Conservation (phyloP, 2,888 invertebrate genomes). For the Lamellibrachia columna region DNA sequence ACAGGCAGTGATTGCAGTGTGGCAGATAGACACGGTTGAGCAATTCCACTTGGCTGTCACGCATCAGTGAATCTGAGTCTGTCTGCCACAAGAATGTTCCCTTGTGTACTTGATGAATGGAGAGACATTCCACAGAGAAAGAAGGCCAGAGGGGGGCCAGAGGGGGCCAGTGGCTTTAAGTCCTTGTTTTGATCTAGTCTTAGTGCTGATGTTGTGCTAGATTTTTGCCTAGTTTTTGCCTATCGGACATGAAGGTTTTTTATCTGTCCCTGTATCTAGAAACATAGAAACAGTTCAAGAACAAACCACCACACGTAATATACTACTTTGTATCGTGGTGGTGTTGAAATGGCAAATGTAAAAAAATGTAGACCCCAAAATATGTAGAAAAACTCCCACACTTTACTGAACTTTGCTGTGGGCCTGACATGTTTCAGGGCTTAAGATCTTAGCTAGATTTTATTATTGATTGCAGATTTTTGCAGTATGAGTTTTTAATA, state of each 20-base stretch:
- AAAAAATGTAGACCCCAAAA: neutral
- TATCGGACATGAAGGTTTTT: neutral
- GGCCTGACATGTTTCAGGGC: neutral
- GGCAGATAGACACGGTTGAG: neutral
- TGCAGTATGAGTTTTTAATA: neutral
- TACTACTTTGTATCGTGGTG: neutral
- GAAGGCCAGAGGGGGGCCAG: neutral
- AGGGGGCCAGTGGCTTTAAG: neutral
- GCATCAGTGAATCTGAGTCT: neutral
- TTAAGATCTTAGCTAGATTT: neutral
- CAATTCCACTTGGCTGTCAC: neutral
- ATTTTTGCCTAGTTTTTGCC: neutral
- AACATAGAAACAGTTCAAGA: neutral
- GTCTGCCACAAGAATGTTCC: neutral
- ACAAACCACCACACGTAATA: neutral
- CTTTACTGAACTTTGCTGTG: neutral
- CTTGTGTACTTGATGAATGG: conserved; percentile 12
- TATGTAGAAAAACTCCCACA: neutral
- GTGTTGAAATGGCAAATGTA: neutral
- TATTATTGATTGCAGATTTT: neutral
- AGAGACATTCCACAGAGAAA: neutral
- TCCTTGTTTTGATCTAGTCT: neutral
- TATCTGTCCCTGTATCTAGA: neutral
- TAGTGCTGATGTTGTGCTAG: neutral
- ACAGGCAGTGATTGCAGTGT: neutral